Conservation (phyloP, 2,797 vertebrate species). For the Chromobotia macracanthus region DNA sequence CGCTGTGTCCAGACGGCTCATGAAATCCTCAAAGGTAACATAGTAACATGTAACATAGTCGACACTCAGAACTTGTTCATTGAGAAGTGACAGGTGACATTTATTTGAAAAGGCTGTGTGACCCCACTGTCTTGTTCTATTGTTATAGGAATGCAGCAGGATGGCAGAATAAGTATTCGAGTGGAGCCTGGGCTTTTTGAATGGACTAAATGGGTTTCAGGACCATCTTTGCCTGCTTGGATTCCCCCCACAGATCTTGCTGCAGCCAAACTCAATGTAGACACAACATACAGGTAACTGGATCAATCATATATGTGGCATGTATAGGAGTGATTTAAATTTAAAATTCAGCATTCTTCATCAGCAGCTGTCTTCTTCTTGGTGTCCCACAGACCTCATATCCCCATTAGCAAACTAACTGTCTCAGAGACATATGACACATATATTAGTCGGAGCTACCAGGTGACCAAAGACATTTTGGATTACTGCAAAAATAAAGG, state of each 20-base stretch:
- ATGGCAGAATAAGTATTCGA: slow-evolving; percentile 88
- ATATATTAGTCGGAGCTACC: slow-evolving; percentile 95
- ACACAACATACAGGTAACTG: slow-evolving; percentile 96
- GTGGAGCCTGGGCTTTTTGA: slow-evolving; percentile 95
- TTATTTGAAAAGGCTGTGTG: background rate
- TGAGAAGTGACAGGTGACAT: no score
- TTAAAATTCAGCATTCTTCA: background rate
- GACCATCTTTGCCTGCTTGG: slow-evolving; percentile 89
- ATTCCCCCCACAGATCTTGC: slow-evolving; percentile 86
- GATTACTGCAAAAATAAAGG: slow-evolving; percentile 91
- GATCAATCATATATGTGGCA: no score
- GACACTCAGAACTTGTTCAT: background rate
- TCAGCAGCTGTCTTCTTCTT: background rate
- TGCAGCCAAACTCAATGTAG: slow-evolving; percentile 88
- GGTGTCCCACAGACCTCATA: slow-evolving; percentile 86
- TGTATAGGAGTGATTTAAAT: background rate
- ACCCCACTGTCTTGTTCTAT: background rate
- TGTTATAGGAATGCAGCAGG: slow-evolving; percentile 88
- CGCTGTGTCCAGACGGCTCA: slow-evolving; percentile 96
- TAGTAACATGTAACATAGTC: slow-evolving; percentile 7
- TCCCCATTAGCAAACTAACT: slow-evolving; percentile 88
- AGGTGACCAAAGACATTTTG: slow-evolving; percentile 95
- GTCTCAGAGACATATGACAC: slow-evolving; percentile 92
- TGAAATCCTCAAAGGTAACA: slow-evolving; percentile 94
- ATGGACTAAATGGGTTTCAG: slow-evolving; percentile 98